Evolutionary conservation across 2,113 vertebrate genomes (phyloP).

Genomic region (Rhea pennata): DNA sequence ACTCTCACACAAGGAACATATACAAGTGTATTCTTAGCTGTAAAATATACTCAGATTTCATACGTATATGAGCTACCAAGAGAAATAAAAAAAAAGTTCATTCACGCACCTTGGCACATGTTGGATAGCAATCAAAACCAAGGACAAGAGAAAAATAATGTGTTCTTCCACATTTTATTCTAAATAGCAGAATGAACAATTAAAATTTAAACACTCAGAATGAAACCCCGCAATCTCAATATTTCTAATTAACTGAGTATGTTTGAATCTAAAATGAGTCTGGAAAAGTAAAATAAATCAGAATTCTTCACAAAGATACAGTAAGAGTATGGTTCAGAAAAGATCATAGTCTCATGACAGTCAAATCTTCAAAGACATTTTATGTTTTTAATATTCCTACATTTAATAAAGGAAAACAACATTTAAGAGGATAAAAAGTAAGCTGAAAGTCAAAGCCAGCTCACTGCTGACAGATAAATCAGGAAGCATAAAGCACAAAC

Average conservation of each 20-base stretch:
- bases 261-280: constrained; percentile 12
- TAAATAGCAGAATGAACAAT: background rate
- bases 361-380: background rate
- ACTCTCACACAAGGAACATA: background rate
- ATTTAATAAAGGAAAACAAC: background rate
- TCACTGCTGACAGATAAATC: background rate
- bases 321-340: background rate
- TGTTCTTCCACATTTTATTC: background rate
- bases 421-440: constrained; percentile 1
- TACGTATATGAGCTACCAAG: background rate
- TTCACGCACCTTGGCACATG: background rate
- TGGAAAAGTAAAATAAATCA: background rate
- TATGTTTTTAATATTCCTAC: background rate
- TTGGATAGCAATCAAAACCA: background rate
- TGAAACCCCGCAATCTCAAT: background rate
- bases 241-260: background rate
- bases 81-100: background rate
- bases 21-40: background rate
- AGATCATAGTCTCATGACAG: background rate
- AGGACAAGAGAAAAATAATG: background rate
- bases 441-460: constrained; percentile 16
- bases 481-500: background rate
- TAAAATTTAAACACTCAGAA: background rate
- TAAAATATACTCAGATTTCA: background rate
- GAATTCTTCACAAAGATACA: background rate